Conservation (phyloP, 1,140 invertebrate species). For the Trypoxylus dichotomus region DNA sequence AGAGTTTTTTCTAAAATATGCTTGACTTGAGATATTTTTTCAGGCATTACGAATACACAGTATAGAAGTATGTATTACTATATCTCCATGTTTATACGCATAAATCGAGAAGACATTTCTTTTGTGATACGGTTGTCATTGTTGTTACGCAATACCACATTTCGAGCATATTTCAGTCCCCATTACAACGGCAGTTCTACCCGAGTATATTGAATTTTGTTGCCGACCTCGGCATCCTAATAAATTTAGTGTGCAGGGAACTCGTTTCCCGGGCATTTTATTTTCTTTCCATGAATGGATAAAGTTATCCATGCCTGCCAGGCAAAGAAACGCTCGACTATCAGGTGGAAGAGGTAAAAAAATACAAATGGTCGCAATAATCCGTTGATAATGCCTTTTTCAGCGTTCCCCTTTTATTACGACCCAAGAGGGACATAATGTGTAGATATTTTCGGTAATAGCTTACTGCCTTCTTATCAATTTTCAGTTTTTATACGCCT, state of each 20-base stretch:
- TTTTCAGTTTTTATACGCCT: no score
- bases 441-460: no score
- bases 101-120: background rate
- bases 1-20: no score
- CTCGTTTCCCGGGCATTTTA: conserved; percentile 3
- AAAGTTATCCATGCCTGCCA: conserved; percentile 1
- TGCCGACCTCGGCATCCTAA: conserved; percentile 14
- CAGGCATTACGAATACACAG: no score
- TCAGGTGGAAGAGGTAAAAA: background rate
- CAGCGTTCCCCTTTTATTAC: background rate
- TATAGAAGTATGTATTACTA: no score
- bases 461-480: no score
- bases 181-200: background rate
- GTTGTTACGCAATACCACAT: background rate
- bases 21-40: no score
- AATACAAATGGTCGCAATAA: conserved; percentile 10
- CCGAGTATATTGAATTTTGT: conserved; percentile 13
- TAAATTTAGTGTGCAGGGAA: conserved; percentile 1
- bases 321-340: background rate
- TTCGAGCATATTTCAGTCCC: conserved; percentile 6
- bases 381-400: background rate
- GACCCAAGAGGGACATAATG: no score
- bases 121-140: background rate
- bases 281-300: conserved; percentile 18
- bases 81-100: background rate